phyloP scores from a whole-genome alignment of 2,797 vertebrate genomes.

The Enteromius fasciolatus region DNA sequence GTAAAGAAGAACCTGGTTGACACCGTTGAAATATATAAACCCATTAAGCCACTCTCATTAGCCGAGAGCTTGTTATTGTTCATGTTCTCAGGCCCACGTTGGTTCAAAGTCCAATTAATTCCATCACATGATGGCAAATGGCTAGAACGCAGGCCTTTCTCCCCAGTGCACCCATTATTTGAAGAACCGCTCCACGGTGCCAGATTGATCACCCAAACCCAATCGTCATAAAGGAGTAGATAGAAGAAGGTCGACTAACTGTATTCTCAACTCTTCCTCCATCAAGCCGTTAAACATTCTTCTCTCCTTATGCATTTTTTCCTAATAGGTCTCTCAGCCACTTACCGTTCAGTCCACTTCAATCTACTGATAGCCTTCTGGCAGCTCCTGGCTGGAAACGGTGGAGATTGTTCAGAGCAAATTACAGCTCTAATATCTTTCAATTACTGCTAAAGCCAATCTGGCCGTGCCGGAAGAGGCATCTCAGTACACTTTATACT shows the following conservation, averaged over 20 bases:
- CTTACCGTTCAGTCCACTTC: constrained; percentile 38
- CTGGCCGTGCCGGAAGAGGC: constrained; percentile 47
- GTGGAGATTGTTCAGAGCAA: constrained; percentile 70
- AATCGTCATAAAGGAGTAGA: background rate
- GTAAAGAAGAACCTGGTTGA: constrained; percentile 49
- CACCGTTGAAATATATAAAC: constrained; percentile 61
- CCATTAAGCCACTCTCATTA: constrained; percentile 68
- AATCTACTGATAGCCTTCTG: constrained; percentile 24
- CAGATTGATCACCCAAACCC: background rate
- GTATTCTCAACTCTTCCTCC: background rate
- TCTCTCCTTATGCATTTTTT: constrained; percentile 30
- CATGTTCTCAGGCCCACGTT: constrained; percentile 60
- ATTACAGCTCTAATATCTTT: constrained; percentile 73
- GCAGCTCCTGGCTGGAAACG: constrained; percentile 47
- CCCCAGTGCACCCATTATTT: background rate
- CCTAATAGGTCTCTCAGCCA: constrained; percentile 26
- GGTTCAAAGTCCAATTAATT: constrained; percentile 57
- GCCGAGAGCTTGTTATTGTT: constrained; percentile 56
- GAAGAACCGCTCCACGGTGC: background rate
- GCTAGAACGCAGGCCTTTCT: constrained; percentile 41
- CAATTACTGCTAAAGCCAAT: constrained; percentile 61
- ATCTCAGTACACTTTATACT: constrained; percentile 55
- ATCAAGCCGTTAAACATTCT: constrained; percentile 27
- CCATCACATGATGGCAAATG: constrained; percentile 55
- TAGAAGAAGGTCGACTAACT: background rate